phyloP scores from a whole-genome alignment of 1,140 invertebrate genomes.

The Temnothorax curvispinosus region DNA sequence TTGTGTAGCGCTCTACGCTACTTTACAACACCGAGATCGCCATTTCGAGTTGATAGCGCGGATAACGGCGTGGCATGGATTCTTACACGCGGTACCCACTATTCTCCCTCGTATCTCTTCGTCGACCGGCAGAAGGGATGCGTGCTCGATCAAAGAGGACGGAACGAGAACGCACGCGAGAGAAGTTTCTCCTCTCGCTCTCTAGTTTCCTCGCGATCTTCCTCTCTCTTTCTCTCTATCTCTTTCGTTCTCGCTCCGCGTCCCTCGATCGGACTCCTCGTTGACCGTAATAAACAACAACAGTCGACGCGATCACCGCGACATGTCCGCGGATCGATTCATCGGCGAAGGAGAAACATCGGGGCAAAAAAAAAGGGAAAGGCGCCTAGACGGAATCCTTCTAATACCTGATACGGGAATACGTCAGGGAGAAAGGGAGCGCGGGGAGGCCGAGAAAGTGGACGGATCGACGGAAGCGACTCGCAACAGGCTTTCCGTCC shows the following conservation, averaged over 20 bases:
- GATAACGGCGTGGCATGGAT: background rate
- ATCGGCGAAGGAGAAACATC: background rate
- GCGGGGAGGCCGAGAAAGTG: background rate
- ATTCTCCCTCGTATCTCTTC: background rate
- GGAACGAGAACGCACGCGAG: slow-evolving; percentile 17
- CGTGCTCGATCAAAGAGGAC: slow-evolving; percentile 55
- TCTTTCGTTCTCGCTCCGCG: background rate
- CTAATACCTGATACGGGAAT: background rate
- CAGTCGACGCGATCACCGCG: background rate
- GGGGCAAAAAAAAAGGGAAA: background rate
- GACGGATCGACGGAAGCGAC: slow-evolving; percentile 16
- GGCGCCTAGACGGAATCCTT: background rate
- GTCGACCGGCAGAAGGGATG: slow-evolving; percentile 29
- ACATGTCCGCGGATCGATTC: background rate
- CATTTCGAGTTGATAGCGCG: slow-evolving; percentile 22
- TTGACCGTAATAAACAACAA: slow-evolving; percentile 23
- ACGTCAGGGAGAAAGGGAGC: background rate
- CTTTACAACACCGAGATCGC: slow-evolving; percentile 3
- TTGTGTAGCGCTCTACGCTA: background rate
- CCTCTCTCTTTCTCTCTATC: background rate
- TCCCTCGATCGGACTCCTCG: background rate
- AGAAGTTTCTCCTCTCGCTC: background rate
- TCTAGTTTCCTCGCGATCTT: background rate
- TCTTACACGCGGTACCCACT: slow-evolving; percentile 26
- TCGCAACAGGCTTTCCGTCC: slow-evolving; percentile 25